phyloP scores from a whole-genome alignment of 2,888 invertebrate genomes.

The Acronicta leporina region DNA sequence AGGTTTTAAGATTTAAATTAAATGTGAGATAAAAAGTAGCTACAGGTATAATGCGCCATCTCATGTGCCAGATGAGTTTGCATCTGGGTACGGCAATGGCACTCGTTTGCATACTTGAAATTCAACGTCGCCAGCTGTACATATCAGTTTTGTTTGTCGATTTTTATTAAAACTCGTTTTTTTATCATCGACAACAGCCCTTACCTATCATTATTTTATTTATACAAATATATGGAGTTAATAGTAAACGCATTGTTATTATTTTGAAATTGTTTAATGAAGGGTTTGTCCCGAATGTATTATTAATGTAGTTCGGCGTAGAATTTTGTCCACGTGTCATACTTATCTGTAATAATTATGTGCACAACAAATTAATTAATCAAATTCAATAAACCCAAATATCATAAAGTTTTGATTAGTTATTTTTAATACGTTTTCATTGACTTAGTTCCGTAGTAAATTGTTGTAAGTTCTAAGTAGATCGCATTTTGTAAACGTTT shows the following conservation, averaged over 20 bases:
- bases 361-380: no score
- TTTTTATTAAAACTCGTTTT: slow-evolving; percentile 66
- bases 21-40: slow-evolving; percentile 6
- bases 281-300: slow-evolving; percentile 8
- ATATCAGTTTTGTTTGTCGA: slow-evolving; percentile 66
- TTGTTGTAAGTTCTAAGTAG: no score
- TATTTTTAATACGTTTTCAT: no score
- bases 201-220: slow-evolving; percentile 7
- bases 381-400: no score
- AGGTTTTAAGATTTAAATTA: slow-evolving; percentile 41
- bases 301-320: slow-evolving; percentile 1
- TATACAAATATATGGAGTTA: slow-evolving; percentile 13
- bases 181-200: slow-evolving; percentile 50
- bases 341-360: no score
- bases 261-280: slow-evolving; percentile 10
- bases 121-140: slow-evolving; percentile 74
- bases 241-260: slow-evolving; percentile 23
- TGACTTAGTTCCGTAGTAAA: no score
- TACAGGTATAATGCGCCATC: slow-evolving; percentile 34
- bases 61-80: slow-evolving; percentile 63
- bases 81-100: slow-evolving; percentile 60
- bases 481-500: no score
- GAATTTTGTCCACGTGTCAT: background rate
- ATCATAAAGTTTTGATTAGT: no score
- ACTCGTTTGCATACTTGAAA: slow-evolving; percentile 71